Conservation (phyloP, 1,140 invertebrate species). For the Pachypeltis micranthus region DNA sequence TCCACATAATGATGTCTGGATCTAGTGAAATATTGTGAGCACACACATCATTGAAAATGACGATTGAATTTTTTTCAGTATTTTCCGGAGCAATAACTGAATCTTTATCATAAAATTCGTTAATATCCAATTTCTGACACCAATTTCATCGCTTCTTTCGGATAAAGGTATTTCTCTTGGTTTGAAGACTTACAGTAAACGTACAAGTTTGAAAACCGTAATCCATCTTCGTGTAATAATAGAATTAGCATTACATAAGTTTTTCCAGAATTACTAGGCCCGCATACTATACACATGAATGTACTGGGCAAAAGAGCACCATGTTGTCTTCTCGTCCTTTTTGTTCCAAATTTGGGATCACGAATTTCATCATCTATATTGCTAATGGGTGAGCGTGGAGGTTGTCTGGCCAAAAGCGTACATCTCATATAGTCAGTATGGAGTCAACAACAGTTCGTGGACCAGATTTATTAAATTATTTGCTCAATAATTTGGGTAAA, state of each 20-base stretch:
- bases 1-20: slow-evolving; percentile 32
- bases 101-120: slow-evolving; percentile 25
- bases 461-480: background rate
- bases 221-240: slow-evolving; percentile 30
- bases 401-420: background rate
- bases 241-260: slow-evolving; percentile 32
- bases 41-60: slow-evolving; percentile 35
- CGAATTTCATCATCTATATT: background rate
- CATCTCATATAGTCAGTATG: background rate
- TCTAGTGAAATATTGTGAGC: slow-evolving; percentile 34
- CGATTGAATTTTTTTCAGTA: slow-evolving; percentile 27
- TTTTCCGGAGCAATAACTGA: slow-evolving; percentile 28
- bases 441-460: background rate
- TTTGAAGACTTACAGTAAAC: slow-evolving; percentile 29
- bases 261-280: slow-evolving; percentile 32
- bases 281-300: slow-evolving; percentile 28
- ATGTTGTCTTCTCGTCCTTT: slow-evolving; percentile 17
- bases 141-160: slow-evolving; percentile 23
- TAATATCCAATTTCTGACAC: slow-evolving; percentile 26
- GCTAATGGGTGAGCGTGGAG: background rate
- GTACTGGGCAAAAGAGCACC: slow-evolving; percentile 28
- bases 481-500: background rate
- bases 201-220: slow-evolving; percentile 33
- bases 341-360: background rate
- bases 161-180: slow-evolving; percentile 30